Conservation (phyloP, 2,888 invertebrate species). For the Limnephilus marmoratus region DNA sequence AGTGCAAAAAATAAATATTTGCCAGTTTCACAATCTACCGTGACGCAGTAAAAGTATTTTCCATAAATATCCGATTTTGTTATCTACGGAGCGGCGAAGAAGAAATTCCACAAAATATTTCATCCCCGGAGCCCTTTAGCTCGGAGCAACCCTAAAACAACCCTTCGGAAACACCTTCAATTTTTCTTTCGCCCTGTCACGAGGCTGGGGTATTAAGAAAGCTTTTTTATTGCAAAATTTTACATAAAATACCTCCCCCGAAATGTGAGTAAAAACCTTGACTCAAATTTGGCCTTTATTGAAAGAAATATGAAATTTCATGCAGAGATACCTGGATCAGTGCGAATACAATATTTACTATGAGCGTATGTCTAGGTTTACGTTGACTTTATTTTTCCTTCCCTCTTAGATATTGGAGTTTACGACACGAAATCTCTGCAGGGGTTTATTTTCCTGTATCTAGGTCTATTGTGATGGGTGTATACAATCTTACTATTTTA, state of each 20-base stretch:
- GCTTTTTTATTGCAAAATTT: not conserved
- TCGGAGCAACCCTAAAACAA: not conserved
- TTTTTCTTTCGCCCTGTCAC: not conserved
- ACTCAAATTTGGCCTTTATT: not conserved
- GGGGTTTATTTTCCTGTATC: not conserved
- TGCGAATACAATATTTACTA: not conserved
- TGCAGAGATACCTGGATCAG: not conserved
- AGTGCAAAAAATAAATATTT: not conserved
- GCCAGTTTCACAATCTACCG: not conserved
- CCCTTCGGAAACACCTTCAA: not conserved
- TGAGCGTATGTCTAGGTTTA: not conserved
- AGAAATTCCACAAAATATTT: not conserved
- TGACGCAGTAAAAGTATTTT: not conserved
- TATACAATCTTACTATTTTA: not conserved
- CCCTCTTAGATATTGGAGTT: not conserved
- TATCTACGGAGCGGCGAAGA: not conserved
- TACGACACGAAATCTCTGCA: not conserved
- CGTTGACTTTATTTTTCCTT: not conserved
- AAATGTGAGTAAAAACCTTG: not conserved
- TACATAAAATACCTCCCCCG: not conserved
- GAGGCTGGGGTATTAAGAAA: not conserved
- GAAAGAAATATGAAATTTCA: not conserved
- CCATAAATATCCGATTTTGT: not conserved
- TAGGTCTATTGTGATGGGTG: not conserved
- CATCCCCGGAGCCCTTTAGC: not conserved